These are phyloP conservation scores for Macaca fascicularis DNA, from an alignment of 2,113 vertebrate species.

Conservation along the genomic window DNA sequence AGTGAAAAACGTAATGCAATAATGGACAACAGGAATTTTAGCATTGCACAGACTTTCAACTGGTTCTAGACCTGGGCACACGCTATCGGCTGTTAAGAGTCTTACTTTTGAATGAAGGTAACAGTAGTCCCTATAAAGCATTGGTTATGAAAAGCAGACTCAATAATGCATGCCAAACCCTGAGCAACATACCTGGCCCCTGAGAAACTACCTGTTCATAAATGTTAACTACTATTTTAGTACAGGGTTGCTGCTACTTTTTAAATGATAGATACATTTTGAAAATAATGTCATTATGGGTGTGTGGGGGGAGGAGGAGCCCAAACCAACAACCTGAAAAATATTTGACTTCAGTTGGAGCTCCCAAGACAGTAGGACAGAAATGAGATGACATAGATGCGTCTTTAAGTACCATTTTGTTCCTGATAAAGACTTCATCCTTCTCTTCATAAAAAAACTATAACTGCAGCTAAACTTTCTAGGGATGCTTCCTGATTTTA, in stretches of 20 bases:
- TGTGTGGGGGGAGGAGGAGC: fast-evolving
- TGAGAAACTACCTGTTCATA: not conserved
- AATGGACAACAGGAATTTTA: not conserved
- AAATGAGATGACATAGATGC: not conserved
- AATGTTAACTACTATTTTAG: not conserved
- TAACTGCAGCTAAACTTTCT: not conserved
- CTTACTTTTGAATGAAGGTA: not conserved
- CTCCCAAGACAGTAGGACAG: too few relatives aligned
- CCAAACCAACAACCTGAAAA: not conserved
- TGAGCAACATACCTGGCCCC: not conserved
- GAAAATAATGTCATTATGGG: not conserved
- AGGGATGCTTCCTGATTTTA: not conserved
- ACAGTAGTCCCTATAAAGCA: not conserved
- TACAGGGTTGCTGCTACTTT: not conserved
- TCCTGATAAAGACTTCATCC: not conserved
- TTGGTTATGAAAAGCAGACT: not conserved
- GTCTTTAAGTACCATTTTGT: not conserved
- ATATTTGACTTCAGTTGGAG: not conserved
- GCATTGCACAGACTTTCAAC: not conserved
- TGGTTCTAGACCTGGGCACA: not conserved
- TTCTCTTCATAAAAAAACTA: not conserved
- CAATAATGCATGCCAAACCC: not conserved
- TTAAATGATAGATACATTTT: not conserved
- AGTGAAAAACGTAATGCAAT: too few relatives aligned
- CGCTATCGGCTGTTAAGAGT: too few relatives aligned